phyloP scores from a whole-genome alignment of 2,113 vertebrate species.

The Callocephalon fimbriatum region DNA sequence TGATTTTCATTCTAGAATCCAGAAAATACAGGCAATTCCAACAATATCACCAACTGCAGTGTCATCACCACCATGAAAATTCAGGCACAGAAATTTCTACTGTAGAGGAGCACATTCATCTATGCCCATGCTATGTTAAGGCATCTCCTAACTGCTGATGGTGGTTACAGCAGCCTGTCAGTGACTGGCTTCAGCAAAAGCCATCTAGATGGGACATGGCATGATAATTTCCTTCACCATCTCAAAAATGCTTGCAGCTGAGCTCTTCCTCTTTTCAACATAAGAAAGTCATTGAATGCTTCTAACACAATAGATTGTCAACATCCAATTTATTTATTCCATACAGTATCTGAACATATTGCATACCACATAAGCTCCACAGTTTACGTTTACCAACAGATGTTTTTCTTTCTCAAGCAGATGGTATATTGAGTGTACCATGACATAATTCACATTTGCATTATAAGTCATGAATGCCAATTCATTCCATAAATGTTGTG shows the following conservation, averaged over 20 bases:
- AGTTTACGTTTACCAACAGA: slow-evolving; percentile 70
- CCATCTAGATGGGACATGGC: slow-evolving; percentile 32
- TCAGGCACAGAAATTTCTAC: neutral
- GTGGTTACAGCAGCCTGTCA: slow-evolving; percentile 9
- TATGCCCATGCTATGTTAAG: neutral
- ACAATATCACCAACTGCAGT: neutral
- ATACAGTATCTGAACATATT: slow-evolving; percentile 67
- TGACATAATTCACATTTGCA: slow-evolving; percentile 71
- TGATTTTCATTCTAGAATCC: neutral
- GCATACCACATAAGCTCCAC: slow-evolving; percentile 36
- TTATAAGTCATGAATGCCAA: slow-evolving; percentile 63
- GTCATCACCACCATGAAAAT: neutral
- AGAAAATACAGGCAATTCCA: neutral
- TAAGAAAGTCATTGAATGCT: slow-evolving; percentile 10
- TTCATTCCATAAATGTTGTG: slow-evolving; percentile 36
- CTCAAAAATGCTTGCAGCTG: slow-evolving; percentile 31
- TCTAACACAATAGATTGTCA: slow-evolving; percentile 46
- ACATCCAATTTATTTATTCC: slow-evolving; percentile 62
- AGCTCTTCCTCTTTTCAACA: slow-evolving; percentile 14
- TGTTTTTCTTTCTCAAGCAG: slow-evolving; percentile 68
- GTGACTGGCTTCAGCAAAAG: slow-evolving; percentile 44
- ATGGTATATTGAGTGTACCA: slow-evolving; percentile 58
- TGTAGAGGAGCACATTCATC: neutral
- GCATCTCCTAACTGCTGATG: neutral
- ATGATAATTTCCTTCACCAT: slow-evolving; percentile 13